Evolutionary conservation across 2,797 vertebrate species (phyloP), one percentile per base, ranked within the genome.

Genomic region (Picus viridis): DNA sequence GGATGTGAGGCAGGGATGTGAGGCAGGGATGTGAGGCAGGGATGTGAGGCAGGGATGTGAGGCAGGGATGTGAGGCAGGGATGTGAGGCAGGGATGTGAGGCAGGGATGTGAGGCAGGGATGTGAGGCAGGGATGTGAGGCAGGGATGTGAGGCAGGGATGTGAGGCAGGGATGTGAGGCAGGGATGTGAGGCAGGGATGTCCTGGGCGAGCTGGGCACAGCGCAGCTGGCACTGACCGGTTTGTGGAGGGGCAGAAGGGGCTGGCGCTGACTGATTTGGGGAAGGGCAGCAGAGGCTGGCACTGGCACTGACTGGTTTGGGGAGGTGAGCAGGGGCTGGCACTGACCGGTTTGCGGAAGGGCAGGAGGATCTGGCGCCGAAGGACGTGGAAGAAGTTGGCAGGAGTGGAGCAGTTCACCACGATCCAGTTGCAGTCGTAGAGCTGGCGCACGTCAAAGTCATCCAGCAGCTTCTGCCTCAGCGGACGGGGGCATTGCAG

Each of bases 361-460:
- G 99, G 98, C 92, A 98, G 97, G 83, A 99, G 98, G 90, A 99
- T 99, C 98, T 99, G 99, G 61, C 99, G 97, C 47, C 99, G 98
- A 7, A 99, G 98, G n/a, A 99, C 99, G 0, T 99, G 99, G 98
- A 99, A 99, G 97, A 98, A 99, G 97, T 99, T 99, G 62, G 98
- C 98, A 1, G 99, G 99, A 20, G 97, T 98, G 36, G 99, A 99
- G 96, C 98, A 99, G 98, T 99, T 99, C 69, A 99, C 99, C 0
- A 99, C 98, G 1, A 99, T 99, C 99, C 99, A 99, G 97, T 99
- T 99, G 88, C 99, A 99, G 87, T 99, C 99, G 0, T 98, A 98
- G 20, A 99, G 98, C 96, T 99, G 99, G 74, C 96, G 98, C 79
- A 98, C 97, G 0, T 98, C 98, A 3, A 99, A 99, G 91, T 99